Evolutionary conservation across 2,113 vertebrate genomes (phyloP), one percentile per base, ranked within the genome.

Genomic region (Brachionichthys hirsutus): DNA sequence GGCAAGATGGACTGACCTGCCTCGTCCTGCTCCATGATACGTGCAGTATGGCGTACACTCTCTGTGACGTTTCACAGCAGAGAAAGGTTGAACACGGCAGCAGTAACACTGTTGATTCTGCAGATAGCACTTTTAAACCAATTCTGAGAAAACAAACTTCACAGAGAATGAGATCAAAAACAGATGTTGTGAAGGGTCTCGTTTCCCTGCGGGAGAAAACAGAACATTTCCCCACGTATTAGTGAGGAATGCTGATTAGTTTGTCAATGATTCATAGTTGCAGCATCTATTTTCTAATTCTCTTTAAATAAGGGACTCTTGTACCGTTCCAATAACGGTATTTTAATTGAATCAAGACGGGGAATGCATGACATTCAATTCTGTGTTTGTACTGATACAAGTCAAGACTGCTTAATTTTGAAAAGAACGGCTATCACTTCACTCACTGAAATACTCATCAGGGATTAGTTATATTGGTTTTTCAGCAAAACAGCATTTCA

Each of bases 21-120:
- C 50, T 56, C 73, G 67, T 70, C 49, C 62, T 62, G 54, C 30
- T 76, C 67, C 70, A 74, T 78, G 73, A 80, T 77, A 70, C 70
- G 70, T 52, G 2, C 62, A 76, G 60, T 67, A 77, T 65, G 11
- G 17, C 76, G 67, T 78, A 81, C 76, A 78, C 81, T 72, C 44
- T 51, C 42, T 60, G 76, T 43, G 42, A 38, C 53, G 9, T 70
- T 62, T 69, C 15, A 56, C 16, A 58, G 42, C 42, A 16, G 69
- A 52, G 58, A 54, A 47, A 63, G 45, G 54, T 53, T 56, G 35
- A 53, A 58, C 17, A 41, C 44, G 12, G 20, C 41, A 44, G 50
- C 34, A 19, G 24, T 43, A 20, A 48, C 22, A 16, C 44, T 69
- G 62, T 70, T 69, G 20, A 58, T 71, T 67, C 22, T 74, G 56